Evolutionary conservation across 2,888 invertebrate genomes (phyloP).

Genomic region (Parapristionchus giblindavisi): DNA sequence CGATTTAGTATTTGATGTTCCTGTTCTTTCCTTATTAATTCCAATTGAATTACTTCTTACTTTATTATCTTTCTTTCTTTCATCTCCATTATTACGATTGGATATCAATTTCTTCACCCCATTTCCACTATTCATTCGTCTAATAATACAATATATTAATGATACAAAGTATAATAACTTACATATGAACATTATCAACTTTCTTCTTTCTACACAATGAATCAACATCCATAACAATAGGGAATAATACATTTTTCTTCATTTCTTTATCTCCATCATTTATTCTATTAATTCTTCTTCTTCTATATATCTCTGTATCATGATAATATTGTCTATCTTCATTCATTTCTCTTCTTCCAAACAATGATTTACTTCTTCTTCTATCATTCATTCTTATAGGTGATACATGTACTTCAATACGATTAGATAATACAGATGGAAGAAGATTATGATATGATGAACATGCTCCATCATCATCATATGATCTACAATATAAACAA

Average conservation of each 20-base stretch:
- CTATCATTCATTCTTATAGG: neutral
- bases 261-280: conserved; percentile 5
- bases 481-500: too few relatives aligned
- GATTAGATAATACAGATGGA: neutral
- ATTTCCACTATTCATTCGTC: neutral
- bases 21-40: neutral
- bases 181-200: neutral
- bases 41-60: conserved; percentile 1
- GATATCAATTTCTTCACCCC: conserved; percentile 6
- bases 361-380: neutral
- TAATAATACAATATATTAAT: neutral
- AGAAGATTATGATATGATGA: neutral
- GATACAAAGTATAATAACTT: neutral
- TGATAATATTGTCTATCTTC: neutral
- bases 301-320: neutral
- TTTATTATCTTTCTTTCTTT: neutral
- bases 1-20: neutral
- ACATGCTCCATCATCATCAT: neutral
- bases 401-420: too few relatives aligned
- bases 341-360: neutral
- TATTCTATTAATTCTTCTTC: neutral
- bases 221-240: conserved; percentile 10
- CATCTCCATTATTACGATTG: too few relatives aligned
- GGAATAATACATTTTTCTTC: neutral
- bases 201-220: conserved; percentile 1